Evolutionary conservation across 2,888 invertebrate species (phyloP), one percentile per base, ranked within the genome.

Genomic region (Calameuta idolon): DNA sequence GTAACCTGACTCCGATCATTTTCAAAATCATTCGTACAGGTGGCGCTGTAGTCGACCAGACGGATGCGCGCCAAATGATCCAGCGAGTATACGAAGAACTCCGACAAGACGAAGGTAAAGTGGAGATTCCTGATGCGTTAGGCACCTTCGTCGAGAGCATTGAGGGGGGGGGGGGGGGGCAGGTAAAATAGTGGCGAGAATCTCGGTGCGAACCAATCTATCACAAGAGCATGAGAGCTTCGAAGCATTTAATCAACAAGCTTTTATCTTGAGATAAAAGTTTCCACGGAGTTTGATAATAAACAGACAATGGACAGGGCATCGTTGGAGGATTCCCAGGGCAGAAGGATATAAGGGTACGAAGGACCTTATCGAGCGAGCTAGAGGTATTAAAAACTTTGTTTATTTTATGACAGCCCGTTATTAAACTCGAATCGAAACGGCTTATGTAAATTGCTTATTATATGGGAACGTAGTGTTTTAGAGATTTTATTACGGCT

Each of bases 401-500:
- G 80, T 84, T 85, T 85, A 83, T 86, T 84, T 84, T 84, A 84
- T 84, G 84, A 83, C 78, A 77, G 77, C 77, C 77, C 80, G 83
- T 85, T 87, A 88, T 87, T 87, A 86, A 87, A 83, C 80, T 83
- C 80, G 81, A 87, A 86, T 89, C 86, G 85, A 85, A 86, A 82
- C 82, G 83, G 85, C 84, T 90, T 89, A 89, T 89, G 86, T 84
- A 89, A 89, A 89, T 89, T 86, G 85, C 87, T 89, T 87, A 88
- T 88, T 87, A 88, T 87, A 85, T 85, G 83, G 82, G 80, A 79
- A 81, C 83, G 79, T 83, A 80, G 82, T 83, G 83, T 88, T 87
- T 86, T 85, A 80, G 80, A 83, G 85, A 87, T 88, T 89, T 89
- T 87, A 74, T 74, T 30, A 34, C 74, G 74, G 33, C 74, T 31